phyloP scores from a whole-genome alignment of 2,888 invertebrate species.

The Bhutanitis thaidina region DNA sequence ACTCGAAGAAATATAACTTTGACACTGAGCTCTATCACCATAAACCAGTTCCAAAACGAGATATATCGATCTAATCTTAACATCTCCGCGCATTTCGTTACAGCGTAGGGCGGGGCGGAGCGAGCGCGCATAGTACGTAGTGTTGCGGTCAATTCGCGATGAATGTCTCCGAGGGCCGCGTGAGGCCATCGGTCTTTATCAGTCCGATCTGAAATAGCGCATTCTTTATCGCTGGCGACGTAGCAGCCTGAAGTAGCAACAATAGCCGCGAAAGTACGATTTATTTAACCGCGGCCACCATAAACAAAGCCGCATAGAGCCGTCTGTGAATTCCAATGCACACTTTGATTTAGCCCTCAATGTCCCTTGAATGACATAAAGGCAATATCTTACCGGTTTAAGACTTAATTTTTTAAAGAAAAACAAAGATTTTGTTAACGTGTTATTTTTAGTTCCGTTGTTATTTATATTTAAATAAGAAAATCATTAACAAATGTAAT shows the following conservation, averaged over 20 bases:
- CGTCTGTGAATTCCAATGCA: slow-evolving; percentile 15
- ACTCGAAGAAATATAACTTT: slow-evolving; percentile 35
- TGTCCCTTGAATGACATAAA: slow-evolving; percentile 9
- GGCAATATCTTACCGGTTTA: neutral
- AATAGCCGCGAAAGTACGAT: slow-evolving; percentile 18
- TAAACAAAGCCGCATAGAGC: slow-evolving; percentile 19
- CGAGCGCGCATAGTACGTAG: slow-evolving; percentile 16
- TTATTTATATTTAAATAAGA: too few species aligned
- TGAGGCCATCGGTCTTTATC: slow-evolving; percentile 56
- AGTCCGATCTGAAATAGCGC: slow-evolving; percentile 56
- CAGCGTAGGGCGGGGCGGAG: slow-evolving; percentile 29
- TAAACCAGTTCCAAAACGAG: slow-evolving; percentile 50
- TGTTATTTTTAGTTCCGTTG: too few species aligned
- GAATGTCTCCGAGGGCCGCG: slow-evolving; percentile 45
- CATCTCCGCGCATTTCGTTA: slow-evolving; percentile 61
- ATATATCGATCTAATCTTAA: slow-evolving; percentile 67
- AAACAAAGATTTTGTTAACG: too few species aligned
- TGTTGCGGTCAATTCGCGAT: slow-evolving; percentile 54
- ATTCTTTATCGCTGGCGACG: slow-evolving; percentile 35
- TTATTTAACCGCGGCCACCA: slow-evolving; percentile 19
- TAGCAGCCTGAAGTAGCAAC: slow-evolving; percentile 16
- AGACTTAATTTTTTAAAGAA: too few species aligned
- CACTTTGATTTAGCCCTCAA: slow-evolving; percentile 12
- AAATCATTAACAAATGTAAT: too few species aligned
- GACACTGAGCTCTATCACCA: slow-evolving; percentile 38